A percentile compares a stretch with the other conserved stretches of the same genome.
phyloP scores from a whole-genome alignment of 1,140 invertebrate genomes.

The Cyclargus thomasi region DNA sequence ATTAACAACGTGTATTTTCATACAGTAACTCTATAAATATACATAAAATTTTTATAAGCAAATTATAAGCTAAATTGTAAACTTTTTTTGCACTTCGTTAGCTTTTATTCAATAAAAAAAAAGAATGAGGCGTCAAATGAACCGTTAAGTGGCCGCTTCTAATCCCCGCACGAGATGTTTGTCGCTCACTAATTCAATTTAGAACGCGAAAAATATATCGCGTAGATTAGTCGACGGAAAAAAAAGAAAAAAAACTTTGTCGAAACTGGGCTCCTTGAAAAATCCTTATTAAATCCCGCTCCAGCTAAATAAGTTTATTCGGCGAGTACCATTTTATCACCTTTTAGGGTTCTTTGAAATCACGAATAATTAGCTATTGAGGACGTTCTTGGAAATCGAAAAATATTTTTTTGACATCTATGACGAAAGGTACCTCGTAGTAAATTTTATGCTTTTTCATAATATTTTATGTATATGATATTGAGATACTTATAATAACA shows the following conservation, averaged over 20 bases:
- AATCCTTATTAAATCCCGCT: slow-evolving; percentile 71
- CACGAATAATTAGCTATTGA: not conserved
- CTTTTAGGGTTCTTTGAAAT: slow-evolving; percentile 31
- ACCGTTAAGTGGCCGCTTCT: slow-evolving; percentile 14
- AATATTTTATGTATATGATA: too few relatives aligned
- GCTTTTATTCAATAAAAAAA: not conserved
- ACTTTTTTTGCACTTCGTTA: not conserved
- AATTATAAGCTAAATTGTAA: too few relatives aligned
- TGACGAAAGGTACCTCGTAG: too few relatives aligned
- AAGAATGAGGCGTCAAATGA: not conserved
- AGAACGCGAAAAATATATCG: slow-evolving; percentile 53
- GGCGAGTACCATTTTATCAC: slow-evolving; percentile 48
- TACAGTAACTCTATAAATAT: too few relatives aligned
- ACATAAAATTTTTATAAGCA: too few relatives aligned
- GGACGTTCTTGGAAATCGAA: not conserved
- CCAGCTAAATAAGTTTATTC: slow-evolving; percentile 71
- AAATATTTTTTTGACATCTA: not conserved
- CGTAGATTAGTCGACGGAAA: slow-evolving; percentile 47
- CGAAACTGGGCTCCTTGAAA: slow-evolving; percentile 56
- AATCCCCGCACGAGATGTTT: slow-evolving; percentile 28
- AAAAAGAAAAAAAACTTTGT: slow-evolving; percentile 52
- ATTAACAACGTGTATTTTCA: too few relatives aligned
- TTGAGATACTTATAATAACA: too few relatives aligned
- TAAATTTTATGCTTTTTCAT: too few relatives aligned
- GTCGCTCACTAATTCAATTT: slow-evolving; percentile 59